Evolutionary conservation across 2,888 invertebrate species (phyloP).

Genomic region (Scrobipalpa costella): DNA sequence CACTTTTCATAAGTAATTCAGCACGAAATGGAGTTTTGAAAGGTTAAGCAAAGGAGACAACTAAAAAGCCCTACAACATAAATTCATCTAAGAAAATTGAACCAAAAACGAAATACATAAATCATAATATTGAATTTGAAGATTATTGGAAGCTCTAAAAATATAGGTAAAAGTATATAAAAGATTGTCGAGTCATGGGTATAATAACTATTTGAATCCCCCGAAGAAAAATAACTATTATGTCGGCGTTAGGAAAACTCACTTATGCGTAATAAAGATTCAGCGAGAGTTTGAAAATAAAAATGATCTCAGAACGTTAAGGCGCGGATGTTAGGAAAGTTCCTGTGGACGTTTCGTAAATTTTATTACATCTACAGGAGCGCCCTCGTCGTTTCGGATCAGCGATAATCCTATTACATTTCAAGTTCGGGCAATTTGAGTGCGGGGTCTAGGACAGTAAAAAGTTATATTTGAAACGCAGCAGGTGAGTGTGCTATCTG

Average conservation of each 20-base stretch:
- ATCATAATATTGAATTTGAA: background rate
- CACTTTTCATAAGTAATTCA: constrained; percentile 43
- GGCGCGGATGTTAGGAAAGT: constrained; percentile 43
- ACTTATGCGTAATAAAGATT: constrained; percentile 28
- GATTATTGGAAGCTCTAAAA: background rate
- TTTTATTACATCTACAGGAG: constrained; percentile 62
- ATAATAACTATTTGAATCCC: background rate
- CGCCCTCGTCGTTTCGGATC: constrained; percentile 66
- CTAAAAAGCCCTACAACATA: background rate
- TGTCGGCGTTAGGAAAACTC: background rate
- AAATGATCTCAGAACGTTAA: constrained; percentile 36
- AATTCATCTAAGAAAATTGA: background rate
- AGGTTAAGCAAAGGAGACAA: constrained; percentile 4
- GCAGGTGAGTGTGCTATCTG: constrained; percentile 46
- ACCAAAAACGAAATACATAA: background rate
- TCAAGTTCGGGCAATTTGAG: constrained; percentile 64
- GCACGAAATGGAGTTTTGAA: constrained; percentile 27
- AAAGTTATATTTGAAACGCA: constrained; percentile 59
- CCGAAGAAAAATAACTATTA: background rate
- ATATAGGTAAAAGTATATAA: background rate
- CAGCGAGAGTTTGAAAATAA: constrained; percentile 36
- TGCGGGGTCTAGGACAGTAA: constrained; percentile 59
- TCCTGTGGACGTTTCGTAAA: constrained; percentile 56
- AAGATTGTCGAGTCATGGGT: background rate
- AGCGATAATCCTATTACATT: constrained; percentile 69